Conservation (phyloP, 37 sponge, comb jelly and placozoan species). For the Aplysina aerophoba region DNA sequence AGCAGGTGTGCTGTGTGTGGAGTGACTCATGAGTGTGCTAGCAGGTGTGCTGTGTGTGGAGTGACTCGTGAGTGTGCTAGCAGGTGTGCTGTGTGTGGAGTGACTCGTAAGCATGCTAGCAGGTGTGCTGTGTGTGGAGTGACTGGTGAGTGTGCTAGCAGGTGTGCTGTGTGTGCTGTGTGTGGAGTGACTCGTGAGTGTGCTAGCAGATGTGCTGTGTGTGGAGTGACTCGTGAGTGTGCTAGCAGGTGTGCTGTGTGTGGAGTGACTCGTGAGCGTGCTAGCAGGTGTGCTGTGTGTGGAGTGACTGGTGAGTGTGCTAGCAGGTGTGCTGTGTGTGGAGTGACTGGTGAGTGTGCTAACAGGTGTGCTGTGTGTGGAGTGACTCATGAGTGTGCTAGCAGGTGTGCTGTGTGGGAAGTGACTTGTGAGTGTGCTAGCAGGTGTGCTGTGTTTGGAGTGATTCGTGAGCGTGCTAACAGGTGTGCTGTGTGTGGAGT, state of each 20-base stretch:
- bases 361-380: background rate
- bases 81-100: too few species aligned
- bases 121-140: background rate
- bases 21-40: too few species aligned
- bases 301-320: background rate
- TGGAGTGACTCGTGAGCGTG: too few species aligned
- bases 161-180: conserved; percentile 4
- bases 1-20: background rate
- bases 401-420: too few species aligned
- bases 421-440: too few species aligned
- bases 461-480: background rate
- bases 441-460: background rate
- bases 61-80: background rate
- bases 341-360: too few species aligned
- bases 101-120: too few species aligned
- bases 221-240: background rate
- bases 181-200: background rate
- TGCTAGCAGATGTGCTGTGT: conserved; percentile 23
- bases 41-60: conserved; percentile 5
- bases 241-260: background rate
- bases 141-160: background rate
- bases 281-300: conserved; percentile 20
- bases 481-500: too few species aligned
- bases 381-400: background rate
- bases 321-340: background rate